These are phyloP conservation scores for Drosophila quasianomalipes DNA, from an alignment of 2,888 invertebrate species.

Conservation along the genomic window DNA sequence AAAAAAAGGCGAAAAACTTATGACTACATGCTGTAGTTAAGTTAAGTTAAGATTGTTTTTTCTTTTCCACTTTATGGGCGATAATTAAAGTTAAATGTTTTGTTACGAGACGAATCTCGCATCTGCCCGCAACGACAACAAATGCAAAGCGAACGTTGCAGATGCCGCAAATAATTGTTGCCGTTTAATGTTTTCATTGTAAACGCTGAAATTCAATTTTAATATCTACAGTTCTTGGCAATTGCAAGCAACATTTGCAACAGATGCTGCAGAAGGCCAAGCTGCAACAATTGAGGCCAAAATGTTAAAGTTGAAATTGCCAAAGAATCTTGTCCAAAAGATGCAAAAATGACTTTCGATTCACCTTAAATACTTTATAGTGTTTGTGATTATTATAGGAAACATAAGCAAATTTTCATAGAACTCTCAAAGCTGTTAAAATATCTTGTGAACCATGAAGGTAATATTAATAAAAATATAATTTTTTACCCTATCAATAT, in stretches of 20 bases:
- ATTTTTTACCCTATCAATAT: background rate
- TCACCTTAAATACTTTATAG: background rate
- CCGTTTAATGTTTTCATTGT: constrained; percentile 1
- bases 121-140: constrained; percentile 6
- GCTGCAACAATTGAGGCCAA: constrained; percentile 5
- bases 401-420: background rate
- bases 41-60: constrained; percentile 40
- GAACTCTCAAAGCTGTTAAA: background rate
- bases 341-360: background rate
- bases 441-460: background rate
- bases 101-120: constrained; percentile 19
- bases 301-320: constrained; percentile 1
- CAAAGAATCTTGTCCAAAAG: background rate
- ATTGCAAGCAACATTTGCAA: constrained; percentile 23
- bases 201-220: constrained; percentile 42
- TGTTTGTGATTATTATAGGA: background rate
- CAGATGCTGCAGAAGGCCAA: constrained; percentile 34
- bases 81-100: constrained; percentile 74
- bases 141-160: constrained; percentile 3
- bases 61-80: constrained; percentile 58
- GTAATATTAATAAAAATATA: background rate
- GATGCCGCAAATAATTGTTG: constrained; percentile 15
- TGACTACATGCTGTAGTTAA: constrained; percentile 49
- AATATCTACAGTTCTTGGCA: constrained; percentile 46
- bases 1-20: constrained; percentile 40